Evolutionary conservation across 1,140 invertebrate genomes (phyloP), one percentile per base, ranked within the genome.

Genomic region (Zelostemma sp.): DNA sequence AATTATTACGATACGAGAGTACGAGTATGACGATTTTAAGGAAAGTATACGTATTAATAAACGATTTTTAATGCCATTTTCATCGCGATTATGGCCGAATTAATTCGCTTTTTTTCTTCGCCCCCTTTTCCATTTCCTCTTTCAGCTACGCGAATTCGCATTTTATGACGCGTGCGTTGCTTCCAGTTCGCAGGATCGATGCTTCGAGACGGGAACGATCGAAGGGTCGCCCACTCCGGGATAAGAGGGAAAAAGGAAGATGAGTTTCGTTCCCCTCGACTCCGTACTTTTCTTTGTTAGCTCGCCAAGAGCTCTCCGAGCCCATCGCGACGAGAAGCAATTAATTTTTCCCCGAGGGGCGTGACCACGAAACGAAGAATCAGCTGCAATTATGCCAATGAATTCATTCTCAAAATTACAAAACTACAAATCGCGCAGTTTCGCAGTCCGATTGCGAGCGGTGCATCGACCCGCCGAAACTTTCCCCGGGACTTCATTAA

Each of bases 41-140:
- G 79, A 85, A 85, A 84, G 82, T 85, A 85, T 82, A 84, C 80
- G 82, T 83, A 85, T 82, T 79, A 83, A 84, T 83, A 80, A 82
- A 82, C 80, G 80, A 80, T 85, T 85, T 85, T 85, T 84, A 80
- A 83, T 80, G 69, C 80, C 81, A 78, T 62, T 83, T 78, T 84
- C 75, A 72, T n/a, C n/a, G n/a, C n/a, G n/a, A n/a, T n/a, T n/a
- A n/a, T n/a, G n/a, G n/a, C n/a, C n/a, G n/a, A n/a, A n/a, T n/a
- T n/a, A n/a, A n/a, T n/a, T n/a, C n/a, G n/a, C n/a, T n/a, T n/a
- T n/a, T n/a, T n/a, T n/a, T n/a, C n/a, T n/a, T n/a, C n/a, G n/a
- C n/a, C n/a, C n/a, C n/a, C n/a, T n/a, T n/a, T n/a, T n/a, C n/a
- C n/a, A n/a, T n/a, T n/a, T n/a, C n/a, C n/a, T n/a, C n/a, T n/a